A percentile compares a stretch with the other conserved stretches of the same genome.
Conservation (phyloP, 2,888 invertebrate genomes). For the Pterostichus madidus region DNA sequence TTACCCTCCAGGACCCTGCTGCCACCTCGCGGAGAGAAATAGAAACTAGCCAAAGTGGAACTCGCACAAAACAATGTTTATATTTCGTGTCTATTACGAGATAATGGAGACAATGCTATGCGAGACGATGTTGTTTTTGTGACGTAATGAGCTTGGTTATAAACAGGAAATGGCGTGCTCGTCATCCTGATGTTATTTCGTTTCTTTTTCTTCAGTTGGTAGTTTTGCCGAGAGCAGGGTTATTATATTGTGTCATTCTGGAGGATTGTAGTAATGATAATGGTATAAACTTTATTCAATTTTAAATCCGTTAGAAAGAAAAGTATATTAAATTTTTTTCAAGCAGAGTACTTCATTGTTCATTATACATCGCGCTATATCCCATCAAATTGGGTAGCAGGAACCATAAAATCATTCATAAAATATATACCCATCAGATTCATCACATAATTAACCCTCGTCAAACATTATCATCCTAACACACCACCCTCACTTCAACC, state of each 20-base stretch:
- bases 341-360: too few species aligned
- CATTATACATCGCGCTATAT: too few species aligned
- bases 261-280: constrained; percentile 13
- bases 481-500: too few species aligned
- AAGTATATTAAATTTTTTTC: too few species aligned
- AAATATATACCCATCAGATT: too few species aligned
- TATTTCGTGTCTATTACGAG: not conserved
- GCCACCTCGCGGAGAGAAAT: too few species aligned
- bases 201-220: constrained; percentile 32
- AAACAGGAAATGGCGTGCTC: constrained; percentile 47
- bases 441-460: too few species aligned
- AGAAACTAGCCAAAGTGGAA: constrained; percentile 4
- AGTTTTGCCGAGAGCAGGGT: constrained; percentile 7
- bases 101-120: constrained; percentile 46
- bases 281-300: constrained; percentile 12
- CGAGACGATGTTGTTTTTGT: constrained; percentile 1
- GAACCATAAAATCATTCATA: too few species aligned
- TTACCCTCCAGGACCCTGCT: not conserved
- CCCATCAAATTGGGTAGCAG: too few species aligned
- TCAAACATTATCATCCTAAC: too few species aligned
- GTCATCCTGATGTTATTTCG: constrained; percentile 15
- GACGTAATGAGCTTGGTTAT: constrained; percentile 51
- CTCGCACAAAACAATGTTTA: constrained; percentile 27
- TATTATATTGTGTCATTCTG: constrained; percentile 23
- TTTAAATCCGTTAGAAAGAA: not conserved